These are phyloP conservation scores for Eudyptes chrysolophus DNA, from an alignment of 2,113 vertebrate genomes.

Conservation along the genomic window DNA sequence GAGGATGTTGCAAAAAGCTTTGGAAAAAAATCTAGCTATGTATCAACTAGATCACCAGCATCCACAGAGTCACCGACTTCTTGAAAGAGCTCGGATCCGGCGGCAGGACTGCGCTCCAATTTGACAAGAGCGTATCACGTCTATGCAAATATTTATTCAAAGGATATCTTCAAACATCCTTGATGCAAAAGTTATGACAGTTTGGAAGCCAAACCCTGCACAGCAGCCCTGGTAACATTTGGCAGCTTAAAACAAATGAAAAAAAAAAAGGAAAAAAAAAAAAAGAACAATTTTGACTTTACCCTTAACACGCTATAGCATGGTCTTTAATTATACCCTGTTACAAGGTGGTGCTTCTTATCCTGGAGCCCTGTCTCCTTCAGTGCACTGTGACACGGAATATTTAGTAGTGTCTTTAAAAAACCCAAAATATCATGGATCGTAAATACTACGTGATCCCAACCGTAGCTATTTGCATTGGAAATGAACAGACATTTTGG, in stretches of 20 bases:
- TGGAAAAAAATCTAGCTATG: accelerated
- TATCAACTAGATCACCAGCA: accelerated
- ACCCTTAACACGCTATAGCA: accelerated
- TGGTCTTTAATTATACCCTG: neutral
- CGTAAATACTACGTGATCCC: neutral
- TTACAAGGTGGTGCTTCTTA: neutral
- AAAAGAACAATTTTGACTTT: neutral
- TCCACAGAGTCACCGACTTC: neutral
- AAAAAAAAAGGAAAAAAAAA: neutral
- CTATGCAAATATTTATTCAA: neutral
- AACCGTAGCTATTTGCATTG: neutral
- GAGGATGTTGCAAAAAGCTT: neutral
- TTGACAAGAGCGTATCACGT: accelerated
- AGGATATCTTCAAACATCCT: neutral
- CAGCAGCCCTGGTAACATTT: neutral
- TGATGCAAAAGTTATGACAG: neutral
- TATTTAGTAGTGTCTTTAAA: neutral
- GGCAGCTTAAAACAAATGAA: neutral
- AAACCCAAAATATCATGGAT: neutral
- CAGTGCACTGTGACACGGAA: neutral
- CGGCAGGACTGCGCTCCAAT: neutral
- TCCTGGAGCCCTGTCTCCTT: neutral
- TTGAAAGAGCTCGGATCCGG: accelerated
- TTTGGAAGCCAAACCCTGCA: neutral
- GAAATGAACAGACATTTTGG: neutral